Base-by-base conservation (phyloP, 2,113 vertebrate genomes). In the Ascaphus truei region DNA sequence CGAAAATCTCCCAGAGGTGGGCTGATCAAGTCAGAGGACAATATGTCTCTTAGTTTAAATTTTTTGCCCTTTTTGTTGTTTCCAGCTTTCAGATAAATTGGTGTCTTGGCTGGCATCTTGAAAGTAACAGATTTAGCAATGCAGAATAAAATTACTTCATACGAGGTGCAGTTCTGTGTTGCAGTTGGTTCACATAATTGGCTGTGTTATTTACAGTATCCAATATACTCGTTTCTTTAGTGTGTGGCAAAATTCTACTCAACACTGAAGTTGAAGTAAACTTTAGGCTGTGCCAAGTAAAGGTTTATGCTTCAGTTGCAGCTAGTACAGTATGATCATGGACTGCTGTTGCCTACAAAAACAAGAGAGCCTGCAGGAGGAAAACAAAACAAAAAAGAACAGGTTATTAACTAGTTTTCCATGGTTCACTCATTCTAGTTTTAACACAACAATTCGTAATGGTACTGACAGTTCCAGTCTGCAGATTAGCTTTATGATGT, bases 11-110 rank as follows among this genome's bases (percentile, higher is more conserved):
- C 97, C 0, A 99, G 90, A 2, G 97, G 97, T 3, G 97, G 97
- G 57, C 97, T 99, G 66, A 99, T 99, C 95, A 99, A 96, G 75
- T 99, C 97, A 1, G 97, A 94, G 71, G 96, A 98, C 81, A 99
- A 80, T 50, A 98, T 95, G 78, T 98, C 97, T 72, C 97, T 90
- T 72, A 98, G 83, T 72, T 94, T 94, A 78, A 93, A 95, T 82
- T 98, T 99, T 77, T 98, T 99, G n/a, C 97, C 97, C 80, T 94
- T 98, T 80, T 97, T 98, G 72, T 75, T 94, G 71, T 92, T 95
- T 83, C 77, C 92, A 13, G 96, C 92, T 83, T 99, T 99, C 75
- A 99, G 86, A 77, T 99, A 99, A 69, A 99, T 99, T 2, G 97
- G 97, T 3, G 94, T 96, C 84, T 99, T 99, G 12, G 97, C 96